phyloP scores from a whole-genome alignment of 2,113 vertebrate species.

The Odocoileus hemionus region DNA sequence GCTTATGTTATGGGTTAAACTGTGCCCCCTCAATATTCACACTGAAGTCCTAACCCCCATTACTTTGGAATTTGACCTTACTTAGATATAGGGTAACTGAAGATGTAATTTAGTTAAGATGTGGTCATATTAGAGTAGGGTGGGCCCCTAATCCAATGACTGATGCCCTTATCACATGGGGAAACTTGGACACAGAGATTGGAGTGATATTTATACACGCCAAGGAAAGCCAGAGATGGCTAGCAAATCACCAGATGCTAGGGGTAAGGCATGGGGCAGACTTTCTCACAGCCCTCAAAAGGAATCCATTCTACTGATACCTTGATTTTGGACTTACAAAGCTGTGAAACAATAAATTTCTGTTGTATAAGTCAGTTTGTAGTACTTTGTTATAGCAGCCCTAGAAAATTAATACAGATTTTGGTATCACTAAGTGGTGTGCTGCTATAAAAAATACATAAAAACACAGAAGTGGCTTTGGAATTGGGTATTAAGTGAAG shows the following conservation, averaged over 20 bases:
- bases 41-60: neutral
- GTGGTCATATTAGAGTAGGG: neutral
- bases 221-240: neutral
- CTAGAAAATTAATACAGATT: neutral
- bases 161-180: neutral
- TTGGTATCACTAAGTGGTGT: neutral
- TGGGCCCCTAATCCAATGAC: neutral
- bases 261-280: neutral
- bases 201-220: neutral
- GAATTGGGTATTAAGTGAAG: neutral
- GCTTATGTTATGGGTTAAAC: neutral
- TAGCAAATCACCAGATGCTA: neutral
- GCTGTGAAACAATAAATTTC: neutral
- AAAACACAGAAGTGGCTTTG: conserved; percentile 13
- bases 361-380: neutral
- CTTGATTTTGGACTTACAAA: neutral
- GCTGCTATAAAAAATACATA: neutral
- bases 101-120: neutral
- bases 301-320: neutral
- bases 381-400: neutral
- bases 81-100: neutral
- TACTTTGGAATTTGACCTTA: neutral
- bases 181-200: neutral
- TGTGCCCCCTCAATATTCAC: neutral
- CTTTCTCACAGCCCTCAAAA: neutral